A percentile compares a stretch with the other conserved stretches of the same genome.
These are phyloP conservation scores for Opisthograptis luteolata DNA, from an alignment of 2,888 invertebrate genomes.

Conservation along the genomic window DNA sequence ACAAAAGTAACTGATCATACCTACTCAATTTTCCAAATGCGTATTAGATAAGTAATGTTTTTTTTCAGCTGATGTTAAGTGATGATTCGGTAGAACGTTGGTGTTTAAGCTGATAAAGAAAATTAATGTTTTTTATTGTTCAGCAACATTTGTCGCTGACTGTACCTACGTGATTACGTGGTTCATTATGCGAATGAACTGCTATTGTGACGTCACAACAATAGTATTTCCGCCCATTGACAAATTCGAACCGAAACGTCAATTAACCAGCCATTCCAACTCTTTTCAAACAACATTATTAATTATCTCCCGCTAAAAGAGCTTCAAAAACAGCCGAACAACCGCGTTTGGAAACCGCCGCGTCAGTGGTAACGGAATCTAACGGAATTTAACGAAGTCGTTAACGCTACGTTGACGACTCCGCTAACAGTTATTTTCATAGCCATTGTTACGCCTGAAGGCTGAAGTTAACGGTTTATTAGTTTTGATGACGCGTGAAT, in stretches of 20 bases:
- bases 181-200: no score
- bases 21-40: no score
- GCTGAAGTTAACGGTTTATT: constrained; percentile 33
- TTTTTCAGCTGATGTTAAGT: no score
- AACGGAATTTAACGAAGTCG: constrained; percentile 37
- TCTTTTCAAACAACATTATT: constrained; percentile 5
- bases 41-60: no score
- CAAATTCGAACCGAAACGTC: not conserved
- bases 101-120: no score
- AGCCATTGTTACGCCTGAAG: constrained; percentile 30
- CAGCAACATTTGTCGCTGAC: no score
- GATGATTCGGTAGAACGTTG: no score
- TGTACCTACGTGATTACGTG: no score
- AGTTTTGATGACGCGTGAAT: constrained; percentile 31
- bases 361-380: constrained; percentile 26
- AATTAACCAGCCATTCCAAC: not conserved
- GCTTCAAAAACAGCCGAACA: constrained; percentile 4
- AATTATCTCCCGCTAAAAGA: constrained; percentile 17
- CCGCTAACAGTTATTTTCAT: constrained; percentile 35
- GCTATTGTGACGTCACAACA: no score
- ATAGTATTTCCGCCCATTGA: no score
- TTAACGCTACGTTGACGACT: constrained; percentile 33
- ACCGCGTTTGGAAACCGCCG: constrained; percentile 14
- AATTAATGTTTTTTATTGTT: no score
- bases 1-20: no score